Base-by-base conservation (phyloP, 2,888 invertebrate species). In the Tetramorium bicarinatum region DNA sequence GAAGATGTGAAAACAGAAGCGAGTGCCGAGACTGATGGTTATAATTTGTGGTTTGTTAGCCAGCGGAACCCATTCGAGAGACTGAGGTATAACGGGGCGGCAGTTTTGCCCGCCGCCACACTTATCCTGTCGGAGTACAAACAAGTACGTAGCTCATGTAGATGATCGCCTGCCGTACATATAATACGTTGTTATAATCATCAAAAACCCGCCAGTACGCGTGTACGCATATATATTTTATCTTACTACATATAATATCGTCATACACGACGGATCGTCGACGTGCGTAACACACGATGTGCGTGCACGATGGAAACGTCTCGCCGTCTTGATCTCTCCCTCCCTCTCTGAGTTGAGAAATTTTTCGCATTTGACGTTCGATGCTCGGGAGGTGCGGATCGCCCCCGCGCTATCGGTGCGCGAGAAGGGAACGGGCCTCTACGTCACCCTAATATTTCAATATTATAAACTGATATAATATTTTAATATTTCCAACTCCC, bases 21-120 rank as follows among this genome's bases (percentile, higher is more conserved):
- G 83, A 86, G 72, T 89, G 87, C 34, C 87, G 90, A 91, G 88
- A 93, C 94, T 94, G 92, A 94, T 94, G 90, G 93, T 94, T 80
- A 92, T 94, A 90, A 94, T 94, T 95, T 95, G 92, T 95, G 93
- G 95, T 96, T 96, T 96, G 95, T 96, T 96, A 97, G 97, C 96
- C 96, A 96, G 96, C 96, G 96, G 96, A 96, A 96, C 96, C 96
- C 95, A 96, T 97, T 96, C 96, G 96, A 96, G 97, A 97, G 96
- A 97, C 97, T 96, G 96, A 97, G 96, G 97, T 97, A 96, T 97
- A 96, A 96, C 95, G 95, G 95, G 95, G 95, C 95, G 95, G 95
- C 95, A 95, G 95, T 95, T 95, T 95, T 95, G 95, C 92, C 93
- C 93, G 93, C 93, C 95, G 94, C 94, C 94, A 94, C 93, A 94